Conservation (phyloP, 2,113 vertebrate species). For the Aplodontia rufa region DNA sequence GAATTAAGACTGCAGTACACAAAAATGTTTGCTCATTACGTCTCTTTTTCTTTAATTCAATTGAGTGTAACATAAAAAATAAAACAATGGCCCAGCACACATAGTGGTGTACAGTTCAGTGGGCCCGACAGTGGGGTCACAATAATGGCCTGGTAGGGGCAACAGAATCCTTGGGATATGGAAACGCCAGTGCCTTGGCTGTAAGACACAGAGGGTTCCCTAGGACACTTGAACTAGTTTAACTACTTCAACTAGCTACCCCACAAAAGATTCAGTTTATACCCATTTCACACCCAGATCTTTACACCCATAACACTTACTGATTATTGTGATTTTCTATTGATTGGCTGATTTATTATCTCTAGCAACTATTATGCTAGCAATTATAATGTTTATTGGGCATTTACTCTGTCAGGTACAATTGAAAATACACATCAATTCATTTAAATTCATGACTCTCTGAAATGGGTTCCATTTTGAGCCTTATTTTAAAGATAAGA, state of each 20-base stretch:
- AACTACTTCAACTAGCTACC: not conserved
- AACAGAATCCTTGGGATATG: not conserved
- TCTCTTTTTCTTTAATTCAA: not conserved
- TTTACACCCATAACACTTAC: not conserved
- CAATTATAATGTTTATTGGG: constrained; percentile 15
- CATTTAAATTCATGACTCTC: not conserved
- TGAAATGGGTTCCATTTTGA: not conserved
- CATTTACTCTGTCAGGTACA: not conserved
- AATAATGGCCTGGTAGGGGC: not conserved
- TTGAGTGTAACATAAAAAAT: not conserved
- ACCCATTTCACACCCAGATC: not conserved
- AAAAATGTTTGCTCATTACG: not conserved
- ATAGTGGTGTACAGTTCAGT: not conserved
- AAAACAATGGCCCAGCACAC: not conserved
- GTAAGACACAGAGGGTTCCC: not conserved
- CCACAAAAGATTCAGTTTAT: not conserved
- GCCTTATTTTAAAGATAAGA: constrained; percentile 6
- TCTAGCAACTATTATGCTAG: not conserved
- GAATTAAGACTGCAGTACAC: not conserved
- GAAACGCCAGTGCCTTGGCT: not conserved
- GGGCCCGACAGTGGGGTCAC: not conserved
- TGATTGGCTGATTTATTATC: not conserved
- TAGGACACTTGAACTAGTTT: not conserved
- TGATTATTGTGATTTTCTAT: constrained; percentile 33
- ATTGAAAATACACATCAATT: not conserved